phyloP scores from a whole-genome alignment of 1,140 invertebrate genomes.

The Goniozus legneri region DNA sequence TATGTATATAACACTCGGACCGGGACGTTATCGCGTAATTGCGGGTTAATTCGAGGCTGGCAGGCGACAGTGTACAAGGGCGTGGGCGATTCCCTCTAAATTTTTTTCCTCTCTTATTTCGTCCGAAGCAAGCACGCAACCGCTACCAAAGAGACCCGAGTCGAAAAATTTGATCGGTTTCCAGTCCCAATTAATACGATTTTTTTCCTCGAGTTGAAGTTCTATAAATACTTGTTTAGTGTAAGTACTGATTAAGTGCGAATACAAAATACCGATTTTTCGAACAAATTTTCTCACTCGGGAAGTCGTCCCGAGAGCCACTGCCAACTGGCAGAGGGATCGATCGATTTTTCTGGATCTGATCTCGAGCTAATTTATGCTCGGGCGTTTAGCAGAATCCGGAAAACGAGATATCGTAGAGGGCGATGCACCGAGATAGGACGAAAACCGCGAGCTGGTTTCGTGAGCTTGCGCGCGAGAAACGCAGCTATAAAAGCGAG shows the following conservation, averaged over 20 bases:
- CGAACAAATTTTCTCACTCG: too few species aligned
- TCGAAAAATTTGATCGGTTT: too few species aligned
- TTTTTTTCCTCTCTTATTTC: conserved; percentile 34
- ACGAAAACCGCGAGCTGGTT: not conserved
- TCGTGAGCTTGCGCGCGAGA: not conserved
- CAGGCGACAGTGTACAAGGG: conserved; percentile 35
- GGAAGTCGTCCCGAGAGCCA: too few species aligned
- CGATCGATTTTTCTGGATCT: not conserved
- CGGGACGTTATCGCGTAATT: conserved; percentile 45
- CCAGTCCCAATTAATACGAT: too few species aligned
- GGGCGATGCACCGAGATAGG: conserved; percentile 8
- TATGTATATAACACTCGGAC: conserved; percentile 15
- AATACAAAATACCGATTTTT: too few species aligned
- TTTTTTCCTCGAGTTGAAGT: too few species aligned
- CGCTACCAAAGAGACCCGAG: too few species aligned
- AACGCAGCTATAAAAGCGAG: not conserved
- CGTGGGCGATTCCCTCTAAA: conserved; percentile 41
- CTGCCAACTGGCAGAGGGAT: conserved; percentile 6
- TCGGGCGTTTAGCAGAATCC: not conserved
- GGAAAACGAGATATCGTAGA: not conserved
- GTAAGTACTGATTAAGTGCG: too few species aligned
- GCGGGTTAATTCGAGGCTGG: conserved; percentile 46
- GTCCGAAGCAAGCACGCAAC: conserved; percentile 30
- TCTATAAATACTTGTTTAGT: too few species aligned
- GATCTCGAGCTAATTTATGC: not conserved